A percentile compares a stretch with the other conserved stretches of the same genome.
Conservation (phyloP, 2,888 invertebrate species). For the Xestia ashworthii region DNA sequence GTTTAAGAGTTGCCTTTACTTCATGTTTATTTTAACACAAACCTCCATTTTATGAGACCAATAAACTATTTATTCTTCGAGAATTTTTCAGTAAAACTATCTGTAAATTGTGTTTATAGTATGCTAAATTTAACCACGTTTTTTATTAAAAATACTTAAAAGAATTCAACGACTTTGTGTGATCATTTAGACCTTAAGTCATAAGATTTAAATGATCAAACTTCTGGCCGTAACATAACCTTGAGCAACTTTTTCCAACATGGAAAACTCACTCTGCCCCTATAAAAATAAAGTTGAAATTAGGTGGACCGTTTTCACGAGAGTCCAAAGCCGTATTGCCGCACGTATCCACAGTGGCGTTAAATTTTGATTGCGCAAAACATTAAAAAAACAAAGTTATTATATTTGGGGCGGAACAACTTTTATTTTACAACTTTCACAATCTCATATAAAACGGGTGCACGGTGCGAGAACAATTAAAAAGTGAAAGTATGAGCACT, state of each 20-base stretch:
- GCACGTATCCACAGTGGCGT: constrained; percentile 67
- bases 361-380: constrained; percentile 70
- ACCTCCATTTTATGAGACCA: neutral
- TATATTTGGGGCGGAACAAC: constrained; percentile 64
- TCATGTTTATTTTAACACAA: constrained; percentile 14
- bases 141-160: constrained; percentile 42
- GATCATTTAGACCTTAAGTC: constrained; percentile 52
- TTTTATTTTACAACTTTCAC: constrained; percentile 67
- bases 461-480: constrained; percentile 63
- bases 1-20: constrained; percentile 13
- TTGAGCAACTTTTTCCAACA: constrained; percentile 22
- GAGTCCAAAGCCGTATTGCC: constrained; percentile 58
- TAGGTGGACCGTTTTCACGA: constrained; percentile 36
- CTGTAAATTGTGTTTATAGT: constrained; percentile 17
- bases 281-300: constrained; percentile 55
- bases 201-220: constrained; percentile 59
- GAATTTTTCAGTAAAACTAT: neutral
- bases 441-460: constrained; percentile 65
- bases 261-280: constrained; percentile 38
- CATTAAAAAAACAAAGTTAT: constrained; percentile 67
- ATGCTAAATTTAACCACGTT: constrained; percentile 10
- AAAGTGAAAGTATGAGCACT: constrained; percentile 56
- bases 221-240: constrained; percentile 47
- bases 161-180: constrained; percentile 37
- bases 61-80: constrained; percentile 10